Evolutionary conservation across 2,113 vertebrate species (phyloP), one percentile per base, ranked within the genome.

Genomic region (Crotophaga sulcirostris): DNA sequence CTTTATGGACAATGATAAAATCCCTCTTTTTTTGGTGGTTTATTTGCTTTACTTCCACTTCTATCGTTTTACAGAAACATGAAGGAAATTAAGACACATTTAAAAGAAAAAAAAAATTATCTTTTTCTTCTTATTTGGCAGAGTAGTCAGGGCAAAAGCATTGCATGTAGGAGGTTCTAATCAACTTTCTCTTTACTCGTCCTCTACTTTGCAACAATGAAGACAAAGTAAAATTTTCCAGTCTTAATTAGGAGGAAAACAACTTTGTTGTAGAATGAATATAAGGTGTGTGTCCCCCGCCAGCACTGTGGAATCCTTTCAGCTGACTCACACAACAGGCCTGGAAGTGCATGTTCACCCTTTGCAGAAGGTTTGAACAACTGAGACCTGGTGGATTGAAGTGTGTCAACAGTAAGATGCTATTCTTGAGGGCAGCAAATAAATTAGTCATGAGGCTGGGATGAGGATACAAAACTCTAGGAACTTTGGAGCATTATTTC

Each of bases 201-300:
- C 40, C 69, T 89, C 66, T 84, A 34, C 58, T 90, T 79, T 69
- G 49, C 36, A 67, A 64, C 45, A 89, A 93, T 45, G 80, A 94
- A 55, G 34, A 92, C n/a, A 69, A 92, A 96, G 76, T 73, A 87
- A 95, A 91, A 89, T 58, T 87, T 95, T 94, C 76, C 66, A 81
- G 44, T 73, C 45, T 72, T 84, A 90, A 79, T 93, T 79, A 76
- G 44, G 54, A 84, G 92, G 69, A 95, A 90, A 96, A 17, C 23
- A 56, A 72, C 25, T 84, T 72, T 51, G 79, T 68, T 0, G 0
- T 38, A 74, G 68, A 84, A 86, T n/a, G 44, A 84, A 94, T 90
- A 69, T 26, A 69, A 69, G 45, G 21, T 20, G 14, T 26, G 66
- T 26, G 36, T 5, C 51, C 44, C 42, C 24, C 33, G 64, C 5